A percentile compares a stretch with the other conserved stretches of the same genome.
Evolutionary conservation across 1,140 invertebrate species (phyloP).

Genomic region (Drosophila repleta): DNA sequence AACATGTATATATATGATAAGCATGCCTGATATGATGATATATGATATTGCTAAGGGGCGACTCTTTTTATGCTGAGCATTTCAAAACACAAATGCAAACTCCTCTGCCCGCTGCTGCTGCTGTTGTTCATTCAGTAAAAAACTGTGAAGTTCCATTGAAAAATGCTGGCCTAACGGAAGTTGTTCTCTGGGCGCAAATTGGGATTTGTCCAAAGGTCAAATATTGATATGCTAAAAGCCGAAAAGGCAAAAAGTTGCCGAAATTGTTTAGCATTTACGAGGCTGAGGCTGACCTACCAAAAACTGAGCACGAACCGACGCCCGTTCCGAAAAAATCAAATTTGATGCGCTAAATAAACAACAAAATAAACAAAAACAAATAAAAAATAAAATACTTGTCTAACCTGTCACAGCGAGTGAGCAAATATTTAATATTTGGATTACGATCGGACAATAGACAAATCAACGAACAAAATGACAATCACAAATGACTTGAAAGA

Average conservation of each 20-base stretch:
- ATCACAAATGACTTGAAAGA: slow-evolving; percentile 6
- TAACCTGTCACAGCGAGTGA: slow-evolving; percentile 45
- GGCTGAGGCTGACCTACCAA: slow-evolving; percentile 21
- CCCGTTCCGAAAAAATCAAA: slow-evolving; percentile 4
- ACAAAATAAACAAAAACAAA: slow-evolving; percentile 10
- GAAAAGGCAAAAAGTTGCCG: slow-evolving; percentile 1
- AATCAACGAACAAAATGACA: slow-evolving; percentile 30
- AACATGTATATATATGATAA: neutral
- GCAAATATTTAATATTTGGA: slow-evolving; percentile 46
- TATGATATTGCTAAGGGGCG: slow-evolving; percentile 19
- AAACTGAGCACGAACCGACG: neutral
- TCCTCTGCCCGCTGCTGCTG: neutral
- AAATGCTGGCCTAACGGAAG: slow-evolving; percentile 32
- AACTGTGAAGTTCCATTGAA: slow-evolving; percentile 23
- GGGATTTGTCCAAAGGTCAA: slow-evolving; percentile 28
- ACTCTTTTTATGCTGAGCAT: slow-evolving; percentile 31
- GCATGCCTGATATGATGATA: slow-evolving; percentile 13
- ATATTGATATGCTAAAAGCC: neutral
- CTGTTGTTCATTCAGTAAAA: slow-evolving; percentile 10
- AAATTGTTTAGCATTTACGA: slow-evolving; percentile 16
- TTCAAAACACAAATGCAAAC: slow-evolving; percentile 1
- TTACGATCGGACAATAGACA: slow-evolving; percentile 32
- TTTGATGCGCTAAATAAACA: slow-evolving; percentile 24
- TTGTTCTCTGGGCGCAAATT: neutral
- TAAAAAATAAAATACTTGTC: slow-evolving; percentile 40